Base-by-base conservation (phyloP, 2,888 invertebrate species). In the Epistrophe eligans region DNA sequence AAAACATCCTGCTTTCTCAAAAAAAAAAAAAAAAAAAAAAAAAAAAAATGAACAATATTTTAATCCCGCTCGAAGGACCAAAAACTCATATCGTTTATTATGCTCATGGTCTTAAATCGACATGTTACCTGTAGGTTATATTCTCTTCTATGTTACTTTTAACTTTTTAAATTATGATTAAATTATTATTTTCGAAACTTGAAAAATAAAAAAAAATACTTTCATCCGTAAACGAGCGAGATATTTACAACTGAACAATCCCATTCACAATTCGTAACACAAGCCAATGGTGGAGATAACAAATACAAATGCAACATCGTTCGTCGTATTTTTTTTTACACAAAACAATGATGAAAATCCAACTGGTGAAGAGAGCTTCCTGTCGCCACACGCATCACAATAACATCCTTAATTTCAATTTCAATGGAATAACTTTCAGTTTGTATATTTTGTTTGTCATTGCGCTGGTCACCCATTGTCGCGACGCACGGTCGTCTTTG, bases 351-450 rank as follows among this genome's bases (percentile, higher is more conserved):
- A 74, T 67, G 38, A 58, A 43, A 71, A 40, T 10, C 13, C 11
- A 58, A 52, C 50, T 8, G 43, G 11, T 8, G 35, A 9, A 38
- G 48, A 73, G 24, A 73, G 35, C 77, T 67, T 55, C 52, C 66
- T 79, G 83, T 79, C 79, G 79, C 83, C 83, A 67, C 79, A 73
- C 83, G 73, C 79, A 72, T 64, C 71, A 84, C 50, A 50, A 58
- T 40, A 84, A 67, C 38, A 72, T 80, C 80, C 71, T 80, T 67
- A 67, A 80, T 55, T 77, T 84, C 76, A 77, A 72, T 80, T 81
- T 64, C 48, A 80, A 60, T 80, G 66, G 24, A 77, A 77, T 66
- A 60, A 52, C 52, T 66, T 77, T 72, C 43, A 58, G 6, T 11
- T 6, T 10, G 24, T 64, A 35, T 50, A 4, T 66, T 50, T 19